phyloP scores from a whole-genome alignment of 1,140 invertebrate species.

The Cydia amplana region DNA sequence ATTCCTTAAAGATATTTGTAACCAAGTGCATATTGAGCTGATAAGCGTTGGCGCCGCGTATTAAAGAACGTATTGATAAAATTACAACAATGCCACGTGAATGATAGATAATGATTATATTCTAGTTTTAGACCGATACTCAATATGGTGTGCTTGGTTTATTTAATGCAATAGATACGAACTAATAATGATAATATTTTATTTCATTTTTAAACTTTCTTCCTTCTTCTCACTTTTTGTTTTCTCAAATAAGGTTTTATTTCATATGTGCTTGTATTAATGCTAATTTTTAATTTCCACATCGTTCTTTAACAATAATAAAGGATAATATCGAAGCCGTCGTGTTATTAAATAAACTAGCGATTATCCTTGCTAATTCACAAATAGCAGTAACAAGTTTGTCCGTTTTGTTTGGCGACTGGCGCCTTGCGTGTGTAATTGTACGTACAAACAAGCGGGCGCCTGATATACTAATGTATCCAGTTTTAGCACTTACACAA shows the following conservation, averaged over 20 bases:
- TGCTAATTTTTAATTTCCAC: not conserved
- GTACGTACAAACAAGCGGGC: conserved; percentile 69
- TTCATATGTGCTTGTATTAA: not conserved
- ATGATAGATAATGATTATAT: conserved; percentile 60
- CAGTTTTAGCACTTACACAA: conserved; percentile 72
- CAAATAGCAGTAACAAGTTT: conserved; percentile 40
- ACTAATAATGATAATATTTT: too few relatives aligned
- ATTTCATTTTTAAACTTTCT: too few relatives aligned
- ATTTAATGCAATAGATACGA: not conserved
- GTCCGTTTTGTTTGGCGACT: conserved; percentile 67
- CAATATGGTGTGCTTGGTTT: not conserved
- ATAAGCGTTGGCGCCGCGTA: conserved; percentile 61
- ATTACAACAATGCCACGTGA: conserved; percentile 40
- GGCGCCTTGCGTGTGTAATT: conserved; percentile 73
- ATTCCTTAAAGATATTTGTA: conserved; percentile 6
- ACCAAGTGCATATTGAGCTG: conserved; percentile 42
- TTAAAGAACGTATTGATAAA: conserved; percentile 50
- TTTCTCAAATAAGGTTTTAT: not conserved
- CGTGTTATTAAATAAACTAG: not conserved
- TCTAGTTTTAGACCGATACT: conserved; percentile 43
- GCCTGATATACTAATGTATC: conserved; percentile 75
- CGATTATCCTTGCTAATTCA: conserved; percentile 16
- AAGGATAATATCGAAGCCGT: not conserved
- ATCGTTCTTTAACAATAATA: not conserved
- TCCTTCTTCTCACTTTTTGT: not conserved